Conservation (phyloP, 2,797 vertebrate species). For the Cuniculus paca region DNA sequence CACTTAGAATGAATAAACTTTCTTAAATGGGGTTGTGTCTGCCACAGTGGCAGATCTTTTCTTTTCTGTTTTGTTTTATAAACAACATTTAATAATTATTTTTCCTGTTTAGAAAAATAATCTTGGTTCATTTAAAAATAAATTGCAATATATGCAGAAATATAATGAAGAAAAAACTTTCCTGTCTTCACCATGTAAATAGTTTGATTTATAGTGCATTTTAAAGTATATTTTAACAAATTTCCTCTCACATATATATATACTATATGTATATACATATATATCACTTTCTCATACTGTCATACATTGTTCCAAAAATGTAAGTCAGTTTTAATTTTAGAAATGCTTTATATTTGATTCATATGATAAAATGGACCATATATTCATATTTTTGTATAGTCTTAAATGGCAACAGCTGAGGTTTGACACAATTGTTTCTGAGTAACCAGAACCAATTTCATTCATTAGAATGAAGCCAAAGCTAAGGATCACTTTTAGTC, state of each 20-base stretch:
- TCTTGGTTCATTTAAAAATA: constrained; percentile 54
- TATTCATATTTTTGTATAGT: not conserved
- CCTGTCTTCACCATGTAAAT: not conserved
- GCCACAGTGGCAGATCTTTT: not conserved
- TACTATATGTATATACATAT: not conserved
- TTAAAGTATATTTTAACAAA: constrained; percentile 65
- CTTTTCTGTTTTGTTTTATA: constrained; percentile 11
- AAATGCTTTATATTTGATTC: constrained; percentile 8
- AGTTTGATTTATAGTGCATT: constrained; percentile 15
- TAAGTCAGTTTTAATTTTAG: constrained; percentile 38
- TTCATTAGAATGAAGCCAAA: constrained; percentile 8
- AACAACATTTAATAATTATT: constrained; percentile 35
- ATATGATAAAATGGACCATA: not conserved
- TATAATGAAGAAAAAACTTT: not conserved
- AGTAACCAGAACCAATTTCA: constrained; percentile 26
- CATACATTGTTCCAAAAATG: not conserved
- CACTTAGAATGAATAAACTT: constrained; percentile 64
- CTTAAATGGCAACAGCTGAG: not conserved
- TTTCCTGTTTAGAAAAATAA: constrained; percentile 68
- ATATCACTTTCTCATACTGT: constrained; percentile 15
- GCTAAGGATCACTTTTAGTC: not conserved
- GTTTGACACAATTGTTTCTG: not conserved
- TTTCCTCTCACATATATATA: not conserved
- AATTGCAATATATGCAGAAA: not conserved
- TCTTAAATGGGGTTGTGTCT: constrained; percentile 52